These are phyloP conservation scores for Ptyas mucosa DNA, from an alignment of 2,113 vertebrate species.

Conservation along the genomic window DNA sequence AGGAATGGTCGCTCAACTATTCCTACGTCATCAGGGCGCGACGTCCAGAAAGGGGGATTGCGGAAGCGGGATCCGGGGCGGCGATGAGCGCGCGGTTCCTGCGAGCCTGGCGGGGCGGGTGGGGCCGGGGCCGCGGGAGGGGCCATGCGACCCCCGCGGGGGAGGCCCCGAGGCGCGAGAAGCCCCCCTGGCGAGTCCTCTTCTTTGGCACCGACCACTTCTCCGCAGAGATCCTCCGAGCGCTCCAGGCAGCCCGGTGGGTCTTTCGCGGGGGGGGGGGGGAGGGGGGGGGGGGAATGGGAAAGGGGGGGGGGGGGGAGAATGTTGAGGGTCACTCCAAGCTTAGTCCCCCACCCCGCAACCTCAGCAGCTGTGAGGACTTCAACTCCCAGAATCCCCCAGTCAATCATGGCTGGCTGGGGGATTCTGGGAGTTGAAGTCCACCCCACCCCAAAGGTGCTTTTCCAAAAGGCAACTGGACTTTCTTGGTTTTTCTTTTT, in stretches of 20 bases:
- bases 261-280: background rate
- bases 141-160: background rate
- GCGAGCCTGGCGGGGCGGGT: conserved; percentile 23
- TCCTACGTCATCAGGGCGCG: background rate
- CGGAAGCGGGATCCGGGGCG: background rate
- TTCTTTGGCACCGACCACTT: conserved; percentile 91
- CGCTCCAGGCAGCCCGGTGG: conserved; percentile 77
- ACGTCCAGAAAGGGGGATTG: background rate
- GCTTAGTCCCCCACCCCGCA: too few species aligned
- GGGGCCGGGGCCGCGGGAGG: background rate
- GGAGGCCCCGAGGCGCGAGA: conserved; percentile 17
- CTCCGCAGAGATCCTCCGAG: conserved; percentile 75
- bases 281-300: background rate
- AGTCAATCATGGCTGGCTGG: background rate
- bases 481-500: background rate
- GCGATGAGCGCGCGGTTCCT: background rate
- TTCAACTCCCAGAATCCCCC: background rate
- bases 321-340: background rate
- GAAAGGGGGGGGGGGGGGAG: background rate
- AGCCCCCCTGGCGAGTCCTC: conserved; percentile 82
- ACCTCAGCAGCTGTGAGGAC: background rate
- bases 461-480: background rate
- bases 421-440: background rate
- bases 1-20: background rate
- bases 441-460: background rate